Base-by-base conservation (phyloP, 1,140 invertebrate genomes). In the Coelopa frigida region DNA sequence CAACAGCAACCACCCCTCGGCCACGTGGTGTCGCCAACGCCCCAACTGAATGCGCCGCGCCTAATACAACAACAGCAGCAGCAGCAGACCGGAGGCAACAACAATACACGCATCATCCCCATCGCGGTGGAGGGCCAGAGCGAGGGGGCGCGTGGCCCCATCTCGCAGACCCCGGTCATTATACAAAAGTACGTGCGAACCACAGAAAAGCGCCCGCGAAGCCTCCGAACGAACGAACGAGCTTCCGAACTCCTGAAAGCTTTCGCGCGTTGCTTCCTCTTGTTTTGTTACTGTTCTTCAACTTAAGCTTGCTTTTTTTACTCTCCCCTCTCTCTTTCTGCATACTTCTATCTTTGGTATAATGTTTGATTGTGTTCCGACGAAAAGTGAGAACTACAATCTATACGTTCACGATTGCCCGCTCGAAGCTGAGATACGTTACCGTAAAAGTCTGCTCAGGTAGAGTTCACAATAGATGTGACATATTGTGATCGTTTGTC, bases 381-480 rank as follows among this genome's bases (percentile, higher is more conserved):
- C 50, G 24, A 45, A 52, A 58, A 69, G 67, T 53, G 67, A 48
- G 51, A 57, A 61, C 54, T 68, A 65, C 60, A 63, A 56, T 57
- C 54, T 65, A 46, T 53, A 52, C 56, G 63, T 69, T 37, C 58
- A 69, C 48, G 63, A 69, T 49, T 67, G 63, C 58, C 67, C 67
- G 52, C 55, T 69, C 52, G 58, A 68, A 53, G 67, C 66, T 49
- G 61, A 69, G 54, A 55, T 69, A 56, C 59, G 52, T 51, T 69
- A 57, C 55, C 54, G 56, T 63, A 67, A 58, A 53, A 57, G 55
- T 53, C 51, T 61, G 47, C 60, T 70, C 61, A 68, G 62, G 65
- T 68, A 64, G 57, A 56, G 15, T 46, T 17, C 17, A 17, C 17
- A 46, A 39, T n/a, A n/a, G n/a, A n/a, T n/a, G n/a, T n/a, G n/a